phyloP scores from a whole-genome alignment of 2,797 vertebrate genomes.

The Hephaestus fuliginosus region DNA sequence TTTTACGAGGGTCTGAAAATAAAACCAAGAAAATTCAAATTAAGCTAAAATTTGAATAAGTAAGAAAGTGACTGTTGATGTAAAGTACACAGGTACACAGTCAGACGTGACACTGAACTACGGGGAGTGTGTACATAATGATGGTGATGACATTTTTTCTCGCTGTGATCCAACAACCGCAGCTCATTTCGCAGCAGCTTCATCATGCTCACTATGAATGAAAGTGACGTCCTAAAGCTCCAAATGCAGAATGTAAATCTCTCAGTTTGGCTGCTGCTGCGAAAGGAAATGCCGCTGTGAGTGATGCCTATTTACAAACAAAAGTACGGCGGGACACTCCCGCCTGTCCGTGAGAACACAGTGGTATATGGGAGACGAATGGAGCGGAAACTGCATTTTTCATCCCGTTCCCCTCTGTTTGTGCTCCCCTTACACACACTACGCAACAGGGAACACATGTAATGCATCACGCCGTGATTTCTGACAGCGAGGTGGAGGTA shows the following conservation, averaged over 20 bases:
- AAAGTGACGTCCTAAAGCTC: slow-evolving; percentile 6
- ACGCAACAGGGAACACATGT: slow-evolving; percentile 82
- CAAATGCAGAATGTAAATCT: slow-evolving; percentile 36
- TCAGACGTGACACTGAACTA: background rate
- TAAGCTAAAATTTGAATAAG: rapidly evolving
- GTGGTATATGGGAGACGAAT: slow-evolving; percentile 63
- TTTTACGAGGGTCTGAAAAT: background rate
- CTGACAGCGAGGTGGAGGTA: slow-evolving; percentile 88
- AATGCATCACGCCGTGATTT: slow-evolving; percentile 89
- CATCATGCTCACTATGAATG: background rate
- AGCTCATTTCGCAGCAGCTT: slow-evolving; percentile 13
- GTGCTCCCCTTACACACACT: slow-evolving; percentile 70
- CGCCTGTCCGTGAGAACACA: slow-evolving; percentile 56
- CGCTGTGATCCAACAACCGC: background rate
- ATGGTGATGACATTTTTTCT: background rate
- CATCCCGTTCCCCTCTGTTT: slow-evolving; percentile 79
- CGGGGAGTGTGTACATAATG: background rate
- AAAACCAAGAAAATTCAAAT: background rate
- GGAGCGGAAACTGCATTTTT: slow-evolving; percentile 81
- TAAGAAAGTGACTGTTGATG: background rate
- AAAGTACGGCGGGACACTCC: slow-evolving; percentile 52
- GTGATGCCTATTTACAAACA: slow-evolving; percentile 74
- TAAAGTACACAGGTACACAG: background rate
- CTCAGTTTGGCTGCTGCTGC: slow-evolving; percentile 20
- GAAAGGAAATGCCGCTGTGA: slow-evolving; percentile 46